A percentile compares a stretch with the other conserved stretches of the same genome.
These are phyloP conservation scores for Percopsis transmontana DNA, from an alignment of 2,113 vertebrate species.

Conservation along the genomic window DNA sequence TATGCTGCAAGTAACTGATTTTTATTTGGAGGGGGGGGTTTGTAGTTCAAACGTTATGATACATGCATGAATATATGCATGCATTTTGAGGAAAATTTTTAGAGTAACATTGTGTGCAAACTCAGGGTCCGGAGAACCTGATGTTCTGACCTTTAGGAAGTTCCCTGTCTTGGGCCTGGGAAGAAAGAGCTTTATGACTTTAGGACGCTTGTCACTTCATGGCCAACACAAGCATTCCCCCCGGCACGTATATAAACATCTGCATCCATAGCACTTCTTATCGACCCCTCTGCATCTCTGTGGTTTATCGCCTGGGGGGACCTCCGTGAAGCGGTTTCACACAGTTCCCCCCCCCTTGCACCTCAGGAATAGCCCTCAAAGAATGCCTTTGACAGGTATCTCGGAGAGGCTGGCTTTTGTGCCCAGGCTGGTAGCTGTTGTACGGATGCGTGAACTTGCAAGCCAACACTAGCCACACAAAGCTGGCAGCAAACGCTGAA, in stretches of 20 bases:
- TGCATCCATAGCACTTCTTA: slow-evolving; percentile 66
- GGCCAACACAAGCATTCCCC: slow-evolving; percentile 44
- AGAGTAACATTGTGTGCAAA: too few species aligned
- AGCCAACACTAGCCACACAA: slow-evolving; percentile 63
- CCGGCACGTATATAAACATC: slow-evolving; percentile 77
- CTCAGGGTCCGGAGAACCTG: background rate
- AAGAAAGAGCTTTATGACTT: slow-evolving; percentile 36
- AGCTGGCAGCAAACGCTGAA: slow-evolving; percentile 56
- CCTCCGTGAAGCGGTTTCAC: slow-evolving; percentile 64
- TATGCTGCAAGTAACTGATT: background rate
- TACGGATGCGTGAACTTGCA: slow-evolving; percentile 68
- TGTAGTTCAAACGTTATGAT: background rate
- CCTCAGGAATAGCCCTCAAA: slow-evolving; percentile 61
- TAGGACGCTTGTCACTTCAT: slow-evolving; percentile 18
- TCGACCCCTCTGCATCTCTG: slow-evolving; percentile 68
- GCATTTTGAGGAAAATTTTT: background rate
- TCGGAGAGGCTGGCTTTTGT: slow-evolving; percentile 73
- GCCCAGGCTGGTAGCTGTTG: slow-evolving; percentile 43
- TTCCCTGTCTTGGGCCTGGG: slow-evolving; percentile 2
- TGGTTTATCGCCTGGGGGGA: slow-evolving; percentile 58
- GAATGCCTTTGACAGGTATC: slow-evolving; percentile 74
- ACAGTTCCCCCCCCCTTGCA: slow-evolving; percentile 45
- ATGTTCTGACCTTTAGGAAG: slow-evolving; percentile 19
- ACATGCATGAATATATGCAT: background rate
- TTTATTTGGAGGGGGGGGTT: background rate